phyloP scores from a whole-genome alignment of 2,888 invertebrate species.

The Conomelus anceps region DNA sequence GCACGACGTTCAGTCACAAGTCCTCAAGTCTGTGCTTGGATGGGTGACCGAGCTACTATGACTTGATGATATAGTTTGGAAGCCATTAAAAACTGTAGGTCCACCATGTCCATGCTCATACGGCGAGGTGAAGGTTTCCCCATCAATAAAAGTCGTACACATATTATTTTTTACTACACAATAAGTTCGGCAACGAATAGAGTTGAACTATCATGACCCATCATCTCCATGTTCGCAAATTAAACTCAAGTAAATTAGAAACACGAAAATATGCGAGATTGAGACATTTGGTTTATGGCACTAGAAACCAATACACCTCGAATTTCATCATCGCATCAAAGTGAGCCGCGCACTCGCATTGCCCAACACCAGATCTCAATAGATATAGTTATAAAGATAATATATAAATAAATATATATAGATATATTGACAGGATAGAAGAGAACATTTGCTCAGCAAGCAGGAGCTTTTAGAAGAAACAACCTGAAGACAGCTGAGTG shows the following conservation, averaged over 20 bases:
- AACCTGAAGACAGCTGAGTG: not conserved
- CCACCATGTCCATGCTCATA: no score
- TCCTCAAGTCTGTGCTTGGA: no score
- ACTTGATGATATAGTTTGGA: no score
- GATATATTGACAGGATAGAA: not conserved
- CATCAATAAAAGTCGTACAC: no score
- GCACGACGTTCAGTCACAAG: no score
- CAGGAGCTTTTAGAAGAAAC: not conserved
- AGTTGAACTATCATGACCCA: not conserved
- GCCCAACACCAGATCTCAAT: not conserved
- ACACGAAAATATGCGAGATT: not conserved
- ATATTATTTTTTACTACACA: not conserved
- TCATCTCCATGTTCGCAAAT: not conserved
- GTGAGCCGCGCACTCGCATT: not conserved
- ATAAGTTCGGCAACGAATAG: not conserved
- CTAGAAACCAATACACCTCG: not conserved
- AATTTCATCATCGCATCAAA: not conserved
- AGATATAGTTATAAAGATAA: not conserved
- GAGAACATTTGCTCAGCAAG: not conserved
- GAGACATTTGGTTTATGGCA: not conserved
- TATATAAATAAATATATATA: not conserved
- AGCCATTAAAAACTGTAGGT: no score
- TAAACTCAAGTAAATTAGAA: not conserved
- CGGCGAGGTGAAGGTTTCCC: no score
- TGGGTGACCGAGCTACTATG: no score